Base-by-base conservation (phyloP, 2,888 invertebrate genomes). In the Exephanes ischioxanthus region DNA sequence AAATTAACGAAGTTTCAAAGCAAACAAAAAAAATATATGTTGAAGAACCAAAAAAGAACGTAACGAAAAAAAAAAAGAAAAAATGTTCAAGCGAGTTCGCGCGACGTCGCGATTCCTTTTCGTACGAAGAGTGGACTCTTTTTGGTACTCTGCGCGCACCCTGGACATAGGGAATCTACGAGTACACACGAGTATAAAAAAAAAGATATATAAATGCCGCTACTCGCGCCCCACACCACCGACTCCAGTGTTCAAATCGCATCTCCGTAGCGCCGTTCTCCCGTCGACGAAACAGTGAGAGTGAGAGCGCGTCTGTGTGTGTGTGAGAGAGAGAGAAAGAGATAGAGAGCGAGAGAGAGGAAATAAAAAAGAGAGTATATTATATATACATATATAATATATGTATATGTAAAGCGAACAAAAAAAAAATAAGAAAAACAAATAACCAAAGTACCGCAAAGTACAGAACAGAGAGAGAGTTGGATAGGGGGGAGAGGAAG, bases 181-280 rank as follows among this genome's bases (percentile, higher is more conserved):
- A 89, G 91, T 90, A 87, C 86, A 87, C 68, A 75, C 73, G 78
- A 79, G 73, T 70, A 67, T 51, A 41, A 67, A 26, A 61, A 61
- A 3, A 68, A 70, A 78, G n/a, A 77, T 48, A 79, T 79, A 68
- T 82, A 83, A 70, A 83, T 88, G 83, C 86, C 86, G 81, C 85
- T 87, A 89, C 88, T 91, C 87, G 91, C 90, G 90, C 92, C 92
- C 92, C 92, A 92, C 92, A 93, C 93, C 93, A 93, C 93, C 93
- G 93, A 93, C 93, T 93, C 93, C 93, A 93, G 93, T 93, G 93
- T 93, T 93, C 93, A 93, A 93, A 92, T 87, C 88, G 90, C 89
- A 90, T 91, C 90, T 91, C 89, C 90, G 89, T 88, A 88, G 82
- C 87, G 87, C 88, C 87, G 87, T 87, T 88, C 87, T 89, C 86